These are phyloP conservation scores for Amblyornis subalaris DNA, from an alignment of 2,113 vertebrate genomes.

Conservation along the genomic window DNA sequence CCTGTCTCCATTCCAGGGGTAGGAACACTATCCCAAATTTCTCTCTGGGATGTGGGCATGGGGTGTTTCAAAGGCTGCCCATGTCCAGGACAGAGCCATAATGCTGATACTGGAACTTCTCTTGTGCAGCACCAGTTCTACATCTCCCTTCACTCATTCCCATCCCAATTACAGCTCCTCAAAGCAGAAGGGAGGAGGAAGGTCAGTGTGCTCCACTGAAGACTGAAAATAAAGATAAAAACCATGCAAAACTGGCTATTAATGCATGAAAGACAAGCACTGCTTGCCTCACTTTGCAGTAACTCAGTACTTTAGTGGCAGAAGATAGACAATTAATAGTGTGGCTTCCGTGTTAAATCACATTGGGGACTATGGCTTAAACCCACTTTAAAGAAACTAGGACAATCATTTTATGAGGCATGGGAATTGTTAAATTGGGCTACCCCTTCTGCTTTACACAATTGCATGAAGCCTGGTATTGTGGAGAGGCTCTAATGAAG, in stretches of 20 bases:
- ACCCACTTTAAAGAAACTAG: conserved; percentile 54
- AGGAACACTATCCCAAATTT: not conserved
- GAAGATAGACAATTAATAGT: conserved; percentile 14
- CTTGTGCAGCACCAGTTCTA: not conserved
- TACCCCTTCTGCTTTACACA: conserved; percentile 24
- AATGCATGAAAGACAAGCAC: not conserved
- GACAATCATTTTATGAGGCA: conserved; percentile 26
- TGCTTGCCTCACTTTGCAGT: not conserved
- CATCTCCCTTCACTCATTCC: not conserved
- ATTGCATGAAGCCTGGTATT: not conserved
- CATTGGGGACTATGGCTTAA: not conserved
- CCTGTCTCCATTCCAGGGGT: not conserved
- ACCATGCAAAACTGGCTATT: not conserved
- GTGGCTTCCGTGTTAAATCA: conserved; percentile 22
- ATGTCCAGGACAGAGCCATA: not conserved
- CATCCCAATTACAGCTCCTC: not conserved
- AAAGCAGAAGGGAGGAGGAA: not conserved
- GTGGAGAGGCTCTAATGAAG: conserved; percentile 41
- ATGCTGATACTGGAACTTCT: accelerated
- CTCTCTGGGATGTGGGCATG: accelerated
- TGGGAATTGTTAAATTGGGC: conserved; percentile 46
- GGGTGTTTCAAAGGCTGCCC: not conserved
- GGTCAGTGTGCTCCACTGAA: not conserved
- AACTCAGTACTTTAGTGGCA: not conserved
- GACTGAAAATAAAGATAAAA: not conserved